These are phyloP conservation scores for Actias luna DNA, from an alignment of 2,888 invertebrate genomes.

Conservation along the genomic window DNA sequence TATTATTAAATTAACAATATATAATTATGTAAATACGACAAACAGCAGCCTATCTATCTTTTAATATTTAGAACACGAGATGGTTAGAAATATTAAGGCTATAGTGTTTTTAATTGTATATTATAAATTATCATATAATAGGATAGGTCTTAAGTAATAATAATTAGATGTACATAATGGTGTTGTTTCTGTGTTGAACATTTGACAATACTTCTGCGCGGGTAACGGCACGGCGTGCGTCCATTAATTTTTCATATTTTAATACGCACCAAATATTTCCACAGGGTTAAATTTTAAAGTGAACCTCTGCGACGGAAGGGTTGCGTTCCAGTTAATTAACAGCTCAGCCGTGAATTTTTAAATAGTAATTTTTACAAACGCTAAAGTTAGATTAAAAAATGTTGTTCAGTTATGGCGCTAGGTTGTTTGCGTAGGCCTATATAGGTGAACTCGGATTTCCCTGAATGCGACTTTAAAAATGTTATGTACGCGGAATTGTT, in stretches of 20 bases:
- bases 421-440: conserved; percentile 73
- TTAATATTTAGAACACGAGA: not conserved
- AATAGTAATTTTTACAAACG: conserved; percentile 82
- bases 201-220: conserved; percentile 25
- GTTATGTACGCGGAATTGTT: conserved; percentile 65
- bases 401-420: conserved; percentile 59
- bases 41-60: not conserved
- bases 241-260: conserved; percentile 80
- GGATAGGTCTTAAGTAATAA: not conserved
- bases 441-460: conserved; percentile 48
- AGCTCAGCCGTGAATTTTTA: conserved; percentile 76
- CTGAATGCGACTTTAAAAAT: conserved; percentile 77
- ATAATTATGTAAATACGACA: not conserved
- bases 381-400: conserved; percentile 81
- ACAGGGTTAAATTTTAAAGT: conserved; percentile 76
- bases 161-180: not conserved
- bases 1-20: not conserved
- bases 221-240: conserved; percentile 42
- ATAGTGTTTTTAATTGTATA: not conserved
- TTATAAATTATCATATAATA: not conserved
- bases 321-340: conserved; percentile 81
- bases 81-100: not conserved
- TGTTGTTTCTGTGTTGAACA: not conserved
- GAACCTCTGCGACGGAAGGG: conserved; percentile 79
- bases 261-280: conserved; percentile 81